Evolutionary conservation across 2,113 vertebrate species (phyloP), one percentile per base, ranked within the genome.

Genomic region (Paratilapia polleni): DNA sequence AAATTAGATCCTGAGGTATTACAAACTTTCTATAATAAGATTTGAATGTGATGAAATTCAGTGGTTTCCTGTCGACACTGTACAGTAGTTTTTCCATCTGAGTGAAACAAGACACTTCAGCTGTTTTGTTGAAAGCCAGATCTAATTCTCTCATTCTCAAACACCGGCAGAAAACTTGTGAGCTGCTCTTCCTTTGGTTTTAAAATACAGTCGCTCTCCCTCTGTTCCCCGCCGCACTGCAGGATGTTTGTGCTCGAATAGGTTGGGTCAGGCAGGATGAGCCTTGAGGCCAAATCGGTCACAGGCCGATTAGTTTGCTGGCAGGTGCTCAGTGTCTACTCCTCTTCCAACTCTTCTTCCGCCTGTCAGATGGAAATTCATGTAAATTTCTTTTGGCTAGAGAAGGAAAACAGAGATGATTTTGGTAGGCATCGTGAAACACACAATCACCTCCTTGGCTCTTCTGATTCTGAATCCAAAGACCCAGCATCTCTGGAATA

Each of bases 281-380:
- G 28, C 64, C 80, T 75, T 0, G 17, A 52, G 84, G 90, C 85
- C 87, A 93, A 89, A 80, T 81, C 54, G 85, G 78, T 88, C 87
- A 84, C n/a, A 77, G 73, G 34, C 58, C 26, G 62, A 90, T 89
- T 87, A 84, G 68, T 91, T 85, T 80, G 24, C 79, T 90, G 86
- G 88, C 89, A 77, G 77, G n/a, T 61, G 36, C 77, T 85, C 36
- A 85, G 61, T 78, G 34, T 84, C 64, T 49, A 49, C 61, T 64
- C 63, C 76, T 74, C 38, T 41, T 86, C 57, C 34, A 54, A 26
- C 47, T 76, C 66, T 47, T 59, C 76, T 34, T 70, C 17, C 2
- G 36, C 43, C 36, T 36, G 36, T 82, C 56, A 31, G 31, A 68
- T 84, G 63, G 14, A 68, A 87, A 86, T 87, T 81, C 49, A 85